These are phyloP conservation scores for Heliconius eleuchia DNA, from an alignment of 1,140 invertebrate genomes.

Conservation along the genomic window DNA sequence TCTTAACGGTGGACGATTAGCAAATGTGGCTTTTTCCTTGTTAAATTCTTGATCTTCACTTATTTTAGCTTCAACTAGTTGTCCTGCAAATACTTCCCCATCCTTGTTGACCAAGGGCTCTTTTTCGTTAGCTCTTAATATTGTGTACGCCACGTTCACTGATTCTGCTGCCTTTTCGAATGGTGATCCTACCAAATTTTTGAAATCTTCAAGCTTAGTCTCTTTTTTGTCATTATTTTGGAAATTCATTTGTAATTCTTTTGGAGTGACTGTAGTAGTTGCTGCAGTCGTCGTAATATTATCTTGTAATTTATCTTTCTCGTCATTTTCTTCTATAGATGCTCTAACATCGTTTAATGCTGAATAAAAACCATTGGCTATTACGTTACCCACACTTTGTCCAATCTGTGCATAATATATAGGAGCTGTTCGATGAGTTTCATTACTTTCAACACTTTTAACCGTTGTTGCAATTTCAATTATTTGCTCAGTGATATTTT, in stretches of 20 bases:
- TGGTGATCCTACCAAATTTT: slow-evolving; percentile 52
- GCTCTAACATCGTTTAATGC: slow-evolving; percentile 68
- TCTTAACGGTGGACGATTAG: slow-evolving; percentile 58
- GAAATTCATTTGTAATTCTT: slow-evolving; percentile 57
- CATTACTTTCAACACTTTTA: slow-evolving; percentile 52
- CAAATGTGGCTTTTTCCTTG: slow-evolving; percentile 57
- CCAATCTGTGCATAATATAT: slow-evolving; percentile 68
- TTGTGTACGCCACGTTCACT: slow-evolving; percentile 68
- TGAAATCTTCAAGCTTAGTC: slow-evolving; percentile 49
- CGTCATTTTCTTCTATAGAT: slow-evolving; percentile 53
- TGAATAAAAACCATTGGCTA: slow-evolving; percentile 67
- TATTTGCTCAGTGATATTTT: slow-evolving; percentile 58
- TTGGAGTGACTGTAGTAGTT: slow-evolving; percentile 48
- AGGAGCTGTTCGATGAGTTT: slow-evolving; percentile 58
- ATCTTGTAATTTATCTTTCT: slow-evolving; percentile 37
- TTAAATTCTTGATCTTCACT: slow-evolving; percentile 71
- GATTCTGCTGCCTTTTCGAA: slow-evolving; percentile 63
- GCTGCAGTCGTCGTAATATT: slow-evolving; percentile 45
- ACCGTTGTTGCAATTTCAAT: slow-evolving; percentile 53
- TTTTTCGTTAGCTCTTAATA: slow-evolving; percentile 59
- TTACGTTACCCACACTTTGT: slow-evolving; percentile 57
- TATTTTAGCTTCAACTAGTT: slow-evolving; percentile 67
- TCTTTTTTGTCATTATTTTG: slow-evolving; percentile 52
- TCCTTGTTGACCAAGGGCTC: slow-evolving; percentile 58
- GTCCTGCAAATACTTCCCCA: slow-evolving; percentile 61